phyloP scores from a whole-genome alignment of 1,140 invertebrate species.

The Ruditapes philippinarum region DNA sequence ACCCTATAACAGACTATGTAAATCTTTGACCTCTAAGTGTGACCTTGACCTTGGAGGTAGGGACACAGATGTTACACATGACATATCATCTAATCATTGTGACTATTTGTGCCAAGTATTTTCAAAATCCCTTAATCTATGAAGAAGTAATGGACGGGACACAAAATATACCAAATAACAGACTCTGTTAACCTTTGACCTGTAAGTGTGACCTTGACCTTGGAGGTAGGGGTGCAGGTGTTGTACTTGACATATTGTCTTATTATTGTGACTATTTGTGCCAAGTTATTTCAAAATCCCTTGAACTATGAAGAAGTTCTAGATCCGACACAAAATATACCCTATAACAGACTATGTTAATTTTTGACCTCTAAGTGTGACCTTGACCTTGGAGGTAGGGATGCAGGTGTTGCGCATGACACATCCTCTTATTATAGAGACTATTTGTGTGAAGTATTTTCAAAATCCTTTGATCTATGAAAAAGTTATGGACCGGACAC shows the following conservation, averaged over 20 bases:
- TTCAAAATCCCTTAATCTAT: neutral
- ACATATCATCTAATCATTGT: neutral
- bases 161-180: no score
- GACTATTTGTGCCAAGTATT: neutral
- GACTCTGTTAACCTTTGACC: conserved; percentile 1
- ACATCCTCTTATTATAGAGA: no score
- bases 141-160: neutral
- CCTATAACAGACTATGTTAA: no score
- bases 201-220: conserved; percentile 13
- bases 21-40: neutral
- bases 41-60: neutral
- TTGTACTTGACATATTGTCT: neutral
- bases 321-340: no score
- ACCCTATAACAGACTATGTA: no score
- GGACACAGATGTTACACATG: neutral
- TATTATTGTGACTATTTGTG: neutral
- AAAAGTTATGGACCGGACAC: no score
- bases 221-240: neutral
- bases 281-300: neutral
- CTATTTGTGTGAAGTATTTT: no score
- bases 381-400: neutral
- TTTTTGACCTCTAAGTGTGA: neutral
- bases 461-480: no score
- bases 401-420: no score
- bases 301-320: no score